phyloP scores from a whole-genome alignment of 30 jellyfish, hydroid and myxozoan genomes.

The Cassiopea xamachana region DNA sequence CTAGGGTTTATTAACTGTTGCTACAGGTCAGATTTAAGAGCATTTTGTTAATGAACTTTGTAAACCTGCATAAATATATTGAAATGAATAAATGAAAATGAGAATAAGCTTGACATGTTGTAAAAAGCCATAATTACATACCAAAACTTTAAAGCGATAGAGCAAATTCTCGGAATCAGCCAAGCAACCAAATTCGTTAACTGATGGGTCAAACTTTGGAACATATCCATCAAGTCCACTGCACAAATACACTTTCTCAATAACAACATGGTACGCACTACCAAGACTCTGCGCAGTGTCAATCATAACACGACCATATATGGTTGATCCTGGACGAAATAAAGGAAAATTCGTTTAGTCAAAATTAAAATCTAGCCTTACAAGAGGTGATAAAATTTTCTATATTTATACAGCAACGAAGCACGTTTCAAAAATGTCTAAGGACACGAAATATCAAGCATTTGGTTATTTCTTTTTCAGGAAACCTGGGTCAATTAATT shows the following conservation, averaged over 20 bases:
- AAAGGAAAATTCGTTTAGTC: background rate
- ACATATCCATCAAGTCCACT: conserved; percentile 95
- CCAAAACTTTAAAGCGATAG: conserved; percentile 92
- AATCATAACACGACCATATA: conserved; percentile 93
- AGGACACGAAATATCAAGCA: no score
- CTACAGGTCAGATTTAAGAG: no score
- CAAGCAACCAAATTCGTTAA: conserved; percentile 92
- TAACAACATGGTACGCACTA: conserved; percentile 84
- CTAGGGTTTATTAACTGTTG: no score
- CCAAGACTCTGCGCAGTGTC: conserved; percentile 90
- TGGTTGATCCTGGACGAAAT: conserved; percentile 72
- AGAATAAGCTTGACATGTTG: background rate
- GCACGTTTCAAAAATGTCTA: no score
- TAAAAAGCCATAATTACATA: conserved; percentile 13
- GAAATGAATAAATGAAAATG: no score
- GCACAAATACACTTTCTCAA: conserved; percentile 94
- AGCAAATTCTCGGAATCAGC: conserved; percentile 86
- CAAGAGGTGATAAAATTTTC: background rate
- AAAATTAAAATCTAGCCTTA: background rate
- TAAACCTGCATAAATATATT: no score
- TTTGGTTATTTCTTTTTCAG: no score
- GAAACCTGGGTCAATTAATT: no score
- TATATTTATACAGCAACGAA: background rate
- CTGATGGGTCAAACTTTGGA: conserved; percentile 93
- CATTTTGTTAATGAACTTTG: no score